phyloP scores from a whole-genome alignment of 2,797 vertebrate species.

The Moxostoma hubbsi region DNA sequence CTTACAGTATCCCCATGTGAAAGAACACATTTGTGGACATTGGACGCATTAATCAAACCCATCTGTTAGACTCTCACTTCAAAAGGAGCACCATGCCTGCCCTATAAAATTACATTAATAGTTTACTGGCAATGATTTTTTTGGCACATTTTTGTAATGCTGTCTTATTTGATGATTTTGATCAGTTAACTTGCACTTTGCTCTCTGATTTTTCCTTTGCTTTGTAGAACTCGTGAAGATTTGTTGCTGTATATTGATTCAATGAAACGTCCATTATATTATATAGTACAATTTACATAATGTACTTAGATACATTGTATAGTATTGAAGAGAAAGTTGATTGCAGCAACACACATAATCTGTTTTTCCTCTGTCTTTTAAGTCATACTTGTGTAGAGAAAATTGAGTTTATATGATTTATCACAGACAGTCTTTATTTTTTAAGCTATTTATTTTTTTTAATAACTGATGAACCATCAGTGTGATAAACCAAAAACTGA shows the following conservation, averaged over 20 bases:
- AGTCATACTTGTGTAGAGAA: slow-evolving; percentile 53
- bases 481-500: slow-evolving; percentile 28
- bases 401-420: slow-evolving; percentile 59
- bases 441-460: slow-evolving; percentile 75
- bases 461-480: slow-evolving; percentile 6
- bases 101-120: slow-evolving; percentile 27
- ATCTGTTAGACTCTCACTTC: slow-evolving; percentile 52
- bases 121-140: slow-evolving; percentile 30
- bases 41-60: slow-evolving; percentile 66
- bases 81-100: slow-evolving; percentile 46
- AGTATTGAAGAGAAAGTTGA: slow-evolving; percentile 67
- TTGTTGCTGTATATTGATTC: background rate
- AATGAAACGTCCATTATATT: slow-evolving; percentile 47
- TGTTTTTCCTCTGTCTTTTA: slow-evolving; percentile 35
- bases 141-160: slow-evolving; percentile 28
- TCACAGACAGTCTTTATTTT: slow-evolving; percentile 55
- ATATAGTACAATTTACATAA: slow-evolving; percentile 51
- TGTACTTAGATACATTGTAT: slow-evolving; percentile 70
- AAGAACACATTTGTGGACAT: slow-evolving; percentile 68
- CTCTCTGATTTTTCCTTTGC: slow-evolving; percentile 5
- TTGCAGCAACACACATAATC: slow-evolving; percentile 53
- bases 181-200: slow-evolving; percentile 1
- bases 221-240: background rate
- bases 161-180: slow-evolving; percentile 17
- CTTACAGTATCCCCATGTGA: slow-evolving; percentile 62